phyloP scores from a whole-genome alignment of 2,888 invertebrate genomes.

The Pollenia griseotomentosa region DNA sequence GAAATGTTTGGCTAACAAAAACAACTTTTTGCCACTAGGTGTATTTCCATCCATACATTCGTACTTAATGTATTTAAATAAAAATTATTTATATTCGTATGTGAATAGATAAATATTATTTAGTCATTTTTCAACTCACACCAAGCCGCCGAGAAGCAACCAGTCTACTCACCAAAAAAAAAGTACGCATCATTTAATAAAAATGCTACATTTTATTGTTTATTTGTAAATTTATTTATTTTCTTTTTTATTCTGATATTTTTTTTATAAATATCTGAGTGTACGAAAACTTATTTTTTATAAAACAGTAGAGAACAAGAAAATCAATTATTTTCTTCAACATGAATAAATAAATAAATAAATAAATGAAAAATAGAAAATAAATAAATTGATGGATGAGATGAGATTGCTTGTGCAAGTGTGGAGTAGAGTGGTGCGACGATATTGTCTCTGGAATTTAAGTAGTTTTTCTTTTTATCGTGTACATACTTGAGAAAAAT shows the following conservation, averaged over 20 bases:
- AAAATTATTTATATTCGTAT: conserved; percentile 25
- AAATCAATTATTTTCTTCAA: conserved; percentile 60
- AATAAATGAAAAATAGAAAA: conserved; percentile 21
- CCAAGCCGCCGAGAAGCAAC: conserved; percentile 24
- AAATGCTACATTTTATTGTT: conserved; percentile 39
- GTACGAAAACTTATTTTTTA: not conserved
- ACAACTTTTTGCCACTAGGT: not conserved
- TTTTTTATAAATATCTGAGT: conserved; percentile 3
- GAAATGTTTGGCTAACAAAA: too few species aligned
- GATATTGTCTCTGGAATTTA: conserved; percentile 59
- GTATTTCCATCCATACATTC: not conserved
- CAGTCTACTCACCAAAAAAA: conserved; percentile 11
- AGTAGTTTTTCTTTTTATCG: conserved; percentile 27
- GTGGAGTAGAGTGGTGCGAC: conserved; percentile 1
- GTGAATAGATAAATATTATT: conserved; percentile 14
- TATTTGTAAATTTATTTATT: conserved; percentile 53
- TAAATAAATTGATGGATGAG: conserved; percentile 44
- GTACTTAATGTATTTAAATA: conserved; percentile 10
- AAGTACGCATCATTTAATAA: conserved; percentile 49
- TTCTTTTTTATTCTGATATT: conserved; percentile 37
- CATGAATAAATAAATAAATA: conserved; percentile 56
- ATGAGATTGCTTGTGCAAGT: not conserved
- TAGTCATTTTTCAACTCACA: conserved; percentile 32
- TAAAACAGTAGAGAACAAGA: conserved; percentile 12
- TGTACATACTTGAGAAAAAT: conserved; percentile 49